Percentiles rank a stretch among this genome's conserved stretches.
Conservation (phyloP, 2,797 vertebrate genomes). For the Semaprochilodus insignis region DNA sequence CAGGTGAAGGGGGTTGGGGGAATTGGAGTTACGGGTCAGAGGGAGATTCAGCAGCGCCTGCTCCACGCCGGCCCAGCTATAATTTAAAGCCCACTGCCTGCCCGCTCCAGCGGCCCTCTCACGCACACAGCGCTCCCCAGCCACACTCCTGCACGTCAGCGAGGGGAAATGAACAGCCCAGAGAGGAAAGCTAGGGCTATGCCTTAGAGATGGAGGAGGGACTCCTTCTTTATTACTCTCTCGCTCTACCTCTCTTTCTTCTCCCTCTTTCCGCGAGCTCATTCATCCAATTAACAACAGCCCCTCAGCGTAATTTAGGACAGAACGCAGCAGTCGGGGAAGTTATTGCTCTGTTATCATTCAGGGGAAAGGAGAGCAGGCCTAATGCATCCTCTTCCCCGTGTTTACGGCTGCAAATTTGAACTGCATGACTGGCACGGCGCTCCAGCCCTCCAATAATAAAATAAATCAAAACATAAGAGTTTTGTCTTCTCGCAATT, state of each 20-base stretch:
- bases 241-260: slow-evolving; percentile 30
- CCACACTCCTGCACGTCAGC: not conserved
- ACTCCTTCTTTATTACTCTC: slow-evolving; percentile 32
- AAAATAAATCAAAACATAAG: slow-evolving; percentile 98
- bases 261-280: slow-evolving; percentile 49
- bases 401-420: slow-evolving; percentile 86
- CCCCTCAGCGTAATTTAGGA: slow-evolving; percentile 84
- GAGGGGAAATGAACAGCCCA: slow-evolving; percentile 33
- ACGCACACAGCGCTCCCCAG: not conserved
- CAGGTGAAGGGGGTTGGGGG: slow-evolving; percentile 19
- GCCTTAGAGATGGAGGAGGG: slow-evolving; percentile 35
- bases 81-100: slow-evolving; percentile 29
- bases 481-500: slow-evolving; percentile 96
- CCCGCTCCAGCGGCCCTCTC: not conserved
- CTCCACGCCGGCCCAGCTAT: slow-evolving; percentile 1
- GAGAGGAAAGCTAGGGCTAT: not conserved
- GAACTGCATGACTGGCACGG: slow-evolving; percentile 86
- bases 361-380: slow-evolving; percentile 78
- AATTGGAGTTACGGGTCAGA: not conserved
- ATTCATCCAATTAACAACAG: slow-evolving; percentile 76
- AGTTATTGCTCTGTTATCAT: slow-evolving; percentile 86
- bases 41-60: slow-evolving; percentile 9
- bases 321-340: slow-evolving; percentile 83
- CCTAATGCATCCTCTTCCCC: slow-evolving; percentile 65
- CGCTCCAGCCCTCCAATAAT: slow-evolving; percentile 86